Base-by-base conservation (phyloP, 2,888 invertebrate genomes). In the Parochlus steinenii region DNA sequence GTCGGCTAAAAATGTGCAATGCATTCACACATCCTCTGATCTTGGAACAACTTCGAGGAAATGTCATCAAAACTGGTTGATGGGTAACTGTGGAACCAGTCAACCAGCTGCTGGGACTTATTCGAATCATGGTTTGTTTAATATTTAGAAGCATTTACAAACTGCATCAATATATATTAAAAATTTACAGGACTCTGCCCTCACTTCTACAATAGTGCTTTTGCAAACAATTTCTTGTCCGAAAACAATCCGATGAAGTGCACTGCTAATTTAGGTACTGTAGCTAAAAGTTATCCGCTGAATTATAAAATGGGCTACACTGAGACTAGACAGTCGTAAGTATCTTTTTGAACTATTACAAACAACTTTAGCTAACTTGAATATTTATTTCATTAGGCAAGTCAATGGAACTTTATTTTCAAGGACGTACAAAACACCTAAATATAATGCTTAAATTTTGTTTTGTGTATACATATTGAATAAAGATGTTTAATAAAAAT, bases 1-100 rank as follows among this genome's bases (percentile, higher is more conserved):
- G 8, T 41, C 47, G 2, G 47, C 47, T 1, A 37, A 45, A 37
- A 47, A 47, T 38, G 46, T 47, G 15, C 47, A 47, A 32, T 47
- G 47, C 27, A 47, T 47, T 26, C 45, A 45, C 27, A 47, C 47
- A 3, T 47, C 46, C 38, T 33, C 22, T 4, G 45, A 45, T 26
- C 46, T 45, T 24, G 48, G 48, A 31, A 47, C 48, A 2, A 11
- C 36, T 1, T 34, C 40, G 6, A 40, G 47, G 4, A 43, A 44
- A 28, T 48, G 48, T 24, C 45, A 48, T 39, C 48, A 48, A 36
- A 42, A 48, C 41, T 48, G 48, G 48, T 41, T 45, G 32, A 46
- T 48, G 48, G 48, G 48, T 6, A 32, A 44, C 16, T 48, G 48
- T 39, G 48, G 48, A 18, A 31, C 37, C 30, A 36, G 39, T 28